These are phyloP conservation scores for Dipodomys ordii DNA, from an alignment of 2,113 vertebrate genomes.

Conservation along the genomic window DNA sequence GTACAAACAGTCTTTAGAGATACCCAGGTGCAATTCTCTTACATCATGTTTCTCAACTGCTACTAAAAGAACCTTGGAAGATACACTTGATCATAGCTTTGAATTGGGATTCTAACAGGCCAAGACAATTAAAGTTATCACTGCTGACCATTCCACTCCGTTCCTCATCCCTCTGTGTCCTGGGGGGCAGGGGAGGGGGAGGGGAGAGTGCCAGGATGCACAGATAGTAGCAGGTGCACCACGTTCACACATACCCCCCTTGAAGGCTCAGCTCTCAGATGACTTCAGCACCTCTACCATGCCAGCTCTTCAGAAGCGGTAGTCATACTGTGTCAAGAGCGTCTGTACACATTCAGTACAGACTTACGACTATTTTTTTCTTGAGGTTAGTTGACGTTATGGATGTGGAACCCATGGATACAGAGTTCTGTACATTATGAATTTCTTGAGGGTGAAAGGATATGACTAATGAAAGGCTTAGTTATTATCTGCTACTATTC, in stretches of 20 bases:
- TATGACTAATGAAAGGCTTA: not conserved
- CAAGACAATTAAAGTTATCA: not conserved
- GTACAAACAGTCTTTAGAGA: not conserved
- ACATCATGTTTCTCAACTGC: not conserved
- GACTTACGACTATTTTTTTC: too few relatives aligned
- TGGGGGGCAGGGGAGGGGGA: not conserved
- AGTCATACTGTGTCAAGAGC: too few relatives aligned
- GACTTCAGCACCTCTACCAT: too few relatives aligned
- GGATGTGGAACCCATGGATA: not conserved
- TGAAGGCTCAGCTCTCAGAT: too few relatives aligned
- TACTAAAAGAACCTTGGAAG: not conserved
- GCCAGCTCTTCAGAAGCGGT: too few relatives aligned
- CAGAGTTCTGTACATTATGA: accelerated
- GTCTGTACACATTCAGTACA: not conserved
- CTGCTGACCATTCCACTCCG: not conserved
- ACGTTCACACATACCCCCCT: not conserved
- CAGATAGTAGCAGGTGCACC: too few relatives aligned
- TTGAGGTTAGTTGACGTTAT: not conserved
- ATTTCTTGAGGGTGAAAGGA: not conserved
- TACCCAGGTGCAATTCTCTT: not conserved
- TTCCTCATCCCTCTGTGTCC: not conserved
- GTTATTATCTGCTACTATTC: not conserved
- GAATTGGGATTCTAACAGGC: not conserved
- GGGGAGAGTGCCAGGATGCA: too few relatives aligned
- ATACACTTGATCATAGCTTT: not conserved